Evolutionary conservation across 1,140 invertebrate species (phyloP), one percentile per base, ranked within the genome.

Genomic region (Agrilus planipennis): DNA sequence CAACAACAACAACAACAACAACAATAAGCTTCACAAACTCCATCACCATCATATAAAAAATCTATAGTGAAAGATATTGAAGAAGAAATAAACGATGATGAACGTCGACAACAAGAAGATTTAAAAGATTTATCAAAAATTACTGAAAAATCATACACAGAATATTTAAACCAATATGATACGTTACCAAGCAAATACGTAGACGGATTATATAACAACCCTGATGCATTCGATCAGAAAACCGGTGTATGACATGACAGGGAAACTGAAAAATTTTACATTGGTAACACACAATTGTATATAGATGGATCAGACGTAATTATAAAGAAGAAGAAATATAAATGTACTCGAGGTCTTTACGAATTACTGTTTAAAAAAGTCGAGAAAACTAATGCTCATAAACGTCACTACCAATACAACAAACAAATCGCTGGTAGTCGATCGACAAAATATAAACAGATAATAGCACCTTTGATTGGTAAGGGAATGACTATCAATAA

Each of bases 401-500:
- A 22, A 39, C 4, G 31, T 21, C 19, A 41, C 25, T 31, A 44
- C 22, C 23, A 39, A 28, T 6, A 22, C 17, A 21, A 20, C 17
- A 7, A 44, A 28, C 46, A 48, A 40, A 39, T 38, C 17, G 31
- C 16, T 16, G 21, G 34, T 35, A 43, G 27, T 28, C 18, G 12
- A 20, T 16, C 30, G 39, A 10, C 39, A 10, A 43, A 43, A 23
- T 43, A 43, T 43, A 32, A 19, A n/a, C 17, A 21, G 19, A 40
- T 31, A 16, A 30, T 40, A 15, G 15, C 10, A 31, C 29, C 29
- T 14, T 31, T 31, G 22, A 25, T 6, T 11, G 32, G 15, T 5
- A 7, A 34, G 5, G 4, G 32, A 34, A 15, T n/a, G 28, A 15
- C 28, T 29, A 29, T 11, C n/a, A 29, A 11, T 15, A 29, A 3